Base-by-base conservation (phyloP, 2,888 invertebrate species). In the Cephalotes varians region DNA sequence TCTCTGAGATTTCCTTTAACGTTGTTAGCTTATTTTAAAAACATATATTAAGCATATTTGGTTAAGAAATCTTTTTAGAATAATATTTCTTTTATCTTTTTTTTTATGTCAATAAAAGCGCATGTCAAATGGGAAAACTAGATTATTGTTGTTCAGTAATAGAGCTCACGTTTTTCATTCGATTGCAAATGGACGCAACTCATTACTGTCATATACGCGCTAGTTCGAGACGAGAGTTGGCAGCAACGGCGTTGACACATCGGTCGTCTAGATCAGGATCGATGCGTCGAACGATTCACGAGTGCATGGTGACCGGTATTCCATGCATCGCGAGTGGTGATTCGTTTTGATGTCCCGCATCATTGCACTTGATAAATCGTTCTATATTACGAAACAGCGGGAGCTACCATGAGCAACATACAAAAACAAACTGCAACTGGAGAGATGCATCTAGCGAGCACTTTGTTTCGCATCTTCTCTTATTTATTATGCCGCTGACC, bases 291-390 rank as follows among this genome's bases (percentile, higher is more conserved):
- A 62, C 15, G 73, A 60, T 82, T 77, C 49, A n/a, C 65, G 31
- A 62, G 40, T 54, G 65, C 40, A n/a, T 28, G 40, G 28, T 64
- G 21, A 44, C 54, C 47, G 65, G 82, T 62, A 69, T 85, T 83
- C 80, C 83, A 79, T 73, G 51, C 65, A 64, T 83, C 81, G 62
- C 82, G 82, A 65, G 49, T 65, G 40, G 65, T 85, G 64, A 83
- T 83, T 85, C 86, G 85, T 85, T 87, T 82, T 81, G 85, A 82
- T 83, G 72, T 81, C 40, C 65, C 54, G 84, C 72, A 79, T 86
- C 80, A 83, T 85, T 86, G 74, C 64, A 87, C 82, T 85, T 86
- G 89, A 89, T 84, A 84, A 86, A 87, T 87, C 79, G 85, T 60
- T 82, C 49, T 54, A 67, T 81, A 85, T 89, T 85, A 82, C 83